Base-by-base conservation (phyloP, 2,797 vertebrate species). In the Buphagus erythrorhynchus region DNA sequence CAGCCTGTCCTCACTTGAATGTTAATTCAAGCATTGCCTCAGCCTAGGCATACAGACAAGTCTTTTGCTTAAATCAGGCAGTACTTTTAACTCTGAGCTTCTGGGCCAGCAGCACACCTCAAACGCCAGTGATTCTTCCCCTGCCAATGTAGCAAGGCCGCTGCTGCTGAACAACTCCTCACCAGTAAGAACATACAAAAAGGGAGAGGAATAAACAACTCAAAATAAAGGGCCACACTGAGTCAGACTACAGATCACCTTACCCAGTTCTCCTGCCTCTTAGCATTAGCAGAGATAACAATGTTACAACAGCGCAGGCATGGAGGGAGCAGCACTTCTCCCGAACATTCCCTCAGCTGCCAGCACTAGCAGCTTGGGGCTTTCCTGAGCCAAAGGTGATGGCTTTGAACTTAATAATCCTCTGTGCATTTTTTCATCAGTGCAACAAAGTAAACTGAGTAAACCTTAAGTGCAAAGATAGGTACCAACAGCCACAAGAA, bases 311-410 rank as follows among this genome's bases (percentile, higher is more conserved):
- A n/a, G 16, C 5, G 36, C 67, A 73, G 59, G 55, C 55, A 29
- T 0, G 38, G 68, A 71, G 36, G 20, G 59, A 88, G 38, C 71
- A 28, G 36, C 0, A 9, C 55, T 85, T 17, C 78, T 69, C 59
- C 31, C 19, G 3, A 86, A 51, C 36, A 31, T 26, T 55, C 54
- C 35, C 28, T 13, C 36, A 22, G 63, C 74, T 85, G 68, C 67
- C 89, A 74, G 67, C 48, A 69, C 28, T 2, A 42, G 78, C 85
- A 80, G 49, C 55, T 6, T 8, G 85, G 82, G 85, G 82, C 94
- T 88, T 94, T 95, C 91, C 93, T 25, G 65, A 80, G 61, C 85
- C 75, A 91, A 68, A 93, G 35, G 54, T 31, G 61, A 24, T 68
- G 63, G 20, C 38, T 83, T 79, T 77, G 54, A 55, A 49, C 19